A percentile compares a stretch with the other conserved stretches of the same genome.
Conservation (phyloP, 2,113 vertebrate species). For the Sterrhoptilus dennistouni region DNA sequence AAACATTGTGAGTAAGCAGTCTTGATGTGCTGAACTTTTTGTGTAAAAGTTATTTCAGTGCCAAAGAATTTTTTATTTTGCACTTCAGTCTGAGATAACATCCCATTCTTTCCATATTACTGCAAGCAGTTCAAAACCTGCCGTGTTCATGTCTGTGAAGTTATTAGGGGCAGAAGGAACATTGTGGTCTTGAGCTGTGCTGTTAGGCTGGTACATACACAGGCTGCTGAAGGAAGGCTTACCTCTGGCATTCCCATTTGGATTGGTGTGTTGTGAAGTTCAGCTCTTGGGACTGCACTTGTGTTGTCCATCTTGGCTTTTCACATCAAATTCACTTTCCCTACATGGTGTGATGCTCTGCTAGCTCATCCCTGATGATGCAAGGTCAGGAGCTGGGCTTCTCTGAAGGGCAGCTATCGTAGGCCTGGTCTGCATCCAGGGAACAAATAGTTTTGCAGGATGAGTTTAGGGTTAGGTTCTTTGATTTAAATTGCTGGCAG, state of each 20-base stretch:
- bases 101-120: conserved; percentile 6
- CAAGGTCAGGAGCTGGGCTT: not conserved
- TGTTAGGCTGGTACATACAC: not conserved
- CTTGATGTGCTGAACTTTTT: not conserved
- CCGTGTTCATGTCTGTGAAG: fast-evolving
- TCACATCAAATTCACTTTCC: not conserved
- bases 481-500: not conserved
- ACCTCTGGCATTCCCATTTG: not conserved
- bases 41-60: not conserved
- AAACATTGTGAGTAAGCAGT: not conserved
- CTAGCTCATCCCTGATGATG: not conserved
- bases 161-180: not conserved
- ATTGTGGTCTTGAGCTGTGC: not conserved
- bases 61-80: not conserved
- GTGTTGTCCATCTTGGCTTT: not conserved
- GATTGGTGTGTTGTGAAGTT: not conserved
- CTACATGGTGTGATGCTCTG: not conserved
- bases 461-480: not conserved
- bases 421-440: not conserved
- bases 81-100: not conserved
- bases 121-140: not conserved
- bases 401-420: not conserved
- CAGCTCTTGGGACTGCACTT: not conserved
- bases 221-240: not conserved
- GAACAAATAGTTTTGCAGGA: not conserved